phyloP scores from a whole-genome alignment of 2,888 invertebrate species.

The Pyrocoelia pectoralis region DNA sequence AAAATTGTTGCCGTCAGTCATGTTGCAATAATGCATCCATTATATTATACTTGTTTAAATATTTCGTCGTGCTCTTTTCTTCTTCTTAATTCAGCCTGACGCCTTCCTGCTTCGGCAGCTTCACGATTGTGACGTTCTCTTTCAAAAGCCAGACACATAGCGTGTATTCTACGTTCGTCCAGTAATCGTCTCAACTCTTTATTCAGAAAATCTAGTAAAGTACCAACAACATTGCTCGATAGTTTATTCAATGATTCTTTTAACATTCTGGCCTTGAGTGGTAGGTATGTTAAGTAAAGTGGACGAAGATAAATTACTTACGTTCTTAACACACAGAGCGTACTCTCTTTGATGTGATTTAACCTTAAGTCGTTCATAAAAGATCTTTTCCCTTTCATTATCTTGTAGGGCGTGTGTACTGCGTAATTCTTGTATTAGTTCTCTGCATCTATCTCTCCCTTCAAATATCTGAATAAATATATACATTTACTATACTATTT shows the following conservation, averaged over 20 bases:
- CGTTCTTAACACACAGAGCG: slow-evolving; percentile 33
- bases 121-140: slow-evolving; percentile 78
- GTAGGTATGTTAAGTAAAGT: neutral
- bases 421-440: slow-evolving; percentile 76
- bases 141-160: slow-evolving; percentile 79
- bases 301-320: slow-evolving; percentile 2
- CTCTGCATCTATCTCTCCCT: slow-evolving; percentile 72
- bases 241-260: slow-evolving; percentile 71
- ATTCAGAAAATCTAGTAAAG: slow-evolving; percentile 76
- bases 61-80: slow-evolving; percentile 81
- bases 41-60: slow-evolving; percentile 69
- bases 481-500: neutral
- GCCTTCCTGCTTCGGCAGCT: slow-evolving; percentile 79
- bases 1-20: too few relatives aligned
- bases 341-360: slow-evolving; percentile 54
- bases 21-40: too few relatives aligned
- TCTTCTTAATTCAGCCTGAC: slow-evolving; percentile 78
- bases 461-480: slow-evolving; percentile 69
- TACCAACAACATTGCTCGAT: slow-evolving; percentile 76
- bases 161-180: slow-evolving; percentile 82
- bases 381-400: slow-evolving; percentile 59
- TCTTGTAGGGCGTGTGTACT: slow-evolving; percentile 71
- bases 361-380: slow-evolving; percentile 49
- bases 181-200: slow-evolving; percentile 80
- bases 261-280: slow-evolving; percentile 62